A percentile compares a stretch with the other conserved stretches of the same genome.
phyloP scores from a whole-genome alignment of 2,888 invertebrate species.

The Ephialtes manifestator region DNA sequence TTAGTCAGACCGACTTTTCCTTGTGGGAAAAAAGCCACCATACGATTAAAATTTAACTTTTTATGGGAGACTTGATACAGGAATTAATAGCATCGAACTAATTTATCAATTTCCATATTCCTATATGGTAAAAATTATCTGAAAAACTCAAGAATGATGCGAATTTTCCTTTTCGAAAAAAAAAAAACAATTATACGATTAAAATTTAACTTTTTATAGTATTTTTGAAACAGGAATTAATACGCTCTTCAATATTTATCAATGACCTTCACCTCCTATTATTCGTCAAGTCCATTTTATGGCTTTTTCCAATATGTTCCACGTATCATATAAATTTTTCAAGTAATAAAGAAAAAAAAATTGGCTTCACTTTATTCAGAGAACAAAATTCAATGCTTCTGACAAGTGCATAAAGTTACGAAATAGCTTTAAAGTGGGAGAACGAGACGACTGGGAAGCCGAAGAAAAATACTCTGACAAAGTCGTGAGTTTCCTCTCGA shows the following conservation, averaged over 20 bases:
- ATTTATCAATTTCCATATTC: neutral
- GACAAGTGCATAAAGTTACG: slow-evolving; percentile 17
- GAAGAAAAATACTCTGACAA: slow-evolving; percentile 33
- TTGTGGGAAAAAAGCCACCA: neutral
- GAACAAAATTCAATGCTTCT: neutral
- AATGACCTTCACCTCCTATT: neutral
- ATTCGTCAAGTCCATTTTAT: no score
- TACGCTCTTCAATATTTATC: neutral
- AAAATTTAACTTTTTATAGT: no score
- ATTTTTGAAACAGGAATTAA: no score
- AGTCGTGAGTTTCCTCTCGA: slow-evolving; percentile 26
- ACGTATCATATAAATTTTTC: neutral
- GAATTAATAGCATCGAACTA: neutral
- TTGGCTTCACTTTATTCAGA: neutral
- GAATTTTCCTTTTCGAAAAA: no score
- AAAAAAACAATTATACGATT: no score
- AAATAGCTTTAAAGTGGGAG: slow-evolving; percentile 20
- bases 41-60: neutral
- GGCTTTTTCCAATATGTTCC: neutral
- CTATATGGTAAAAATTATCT: neutral
- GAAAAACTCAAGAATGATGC: neutral
- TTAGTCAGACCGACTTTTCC: neutral
- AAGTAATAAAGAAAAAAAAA: neutral
- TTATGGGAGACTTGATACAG: neutral
- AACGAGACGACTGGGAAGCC: neutral